A percentile compares a stretch with the other conserved stretches of the same genome.
Evolutionary conservation across 2,888 invertebrate genomes (phyloP).

Genomic region (Tetropium fuscum): DNA sequence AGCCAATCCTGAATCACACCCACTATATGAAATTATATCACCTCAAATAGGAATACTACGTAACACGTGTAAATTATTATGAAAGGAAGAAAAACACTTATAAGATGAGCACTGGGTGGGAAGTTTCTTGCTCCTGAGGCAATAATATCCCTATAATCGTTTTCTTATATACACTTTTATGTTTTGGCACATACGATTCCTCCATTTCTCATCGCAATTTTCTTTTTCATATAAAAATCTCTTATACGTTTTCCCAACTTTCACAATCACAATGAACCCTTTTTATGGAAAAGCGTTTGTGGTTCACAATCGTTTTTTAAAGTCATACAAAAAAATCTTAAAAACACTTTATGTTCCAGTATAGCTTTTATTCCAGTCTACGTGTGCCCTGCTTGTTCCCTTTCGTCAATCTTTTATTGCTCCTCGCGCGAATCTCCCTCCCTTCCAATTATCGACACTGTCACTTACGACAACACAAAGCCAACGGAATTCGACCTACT

Average conservation of each 20-base stretch:
- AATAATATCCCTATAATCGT: no score
- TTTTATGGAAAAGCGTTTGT: slow-evolving; percentile 19
- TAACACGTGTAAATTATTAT: no score
- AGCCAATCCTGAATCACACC: no score
- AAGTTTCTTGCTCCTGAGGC: no score
- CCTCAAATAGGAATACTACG: no score
- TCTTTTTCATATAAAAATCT: not conserved
- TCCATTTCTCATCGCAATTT: not conserved
- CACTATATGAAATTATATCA: no score
- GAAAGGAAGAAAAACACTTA: no score
- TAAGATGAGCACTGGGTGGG: no score
- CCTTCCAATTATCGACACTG: slow-evolving; percentile 59
- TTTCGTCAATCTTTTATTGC: slow-evolving; percentile 41
- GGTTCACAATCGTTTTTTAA: slow-evolving; percentile 1
- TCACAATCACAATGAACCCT: slow-evolving; percentile 16
- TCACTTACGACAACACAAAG: slow-evolving; percentile 57
- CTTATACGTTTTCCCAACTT: not conserved
- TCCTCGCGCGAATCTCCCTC: slow-evolving; percentile 47
- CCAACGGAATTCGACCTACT: slow-evolving; percentile 44
- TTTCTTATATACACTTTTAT: no score
- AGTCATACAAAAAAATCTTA: slow-evolving; percentile 24
- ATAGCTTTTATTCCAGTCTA: slow-evolving; percentile 33
- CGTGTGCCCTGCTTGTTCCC: slow-evolving; percentile 23
- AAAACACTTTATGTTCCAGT: slow-evolving; percentile 36
- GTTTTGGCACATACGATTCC: not conserved